Evolutionary conservation across 2,113 vertebrate species (phyloP).

Genomic region (Erythrolamprus reginae): DNA sequence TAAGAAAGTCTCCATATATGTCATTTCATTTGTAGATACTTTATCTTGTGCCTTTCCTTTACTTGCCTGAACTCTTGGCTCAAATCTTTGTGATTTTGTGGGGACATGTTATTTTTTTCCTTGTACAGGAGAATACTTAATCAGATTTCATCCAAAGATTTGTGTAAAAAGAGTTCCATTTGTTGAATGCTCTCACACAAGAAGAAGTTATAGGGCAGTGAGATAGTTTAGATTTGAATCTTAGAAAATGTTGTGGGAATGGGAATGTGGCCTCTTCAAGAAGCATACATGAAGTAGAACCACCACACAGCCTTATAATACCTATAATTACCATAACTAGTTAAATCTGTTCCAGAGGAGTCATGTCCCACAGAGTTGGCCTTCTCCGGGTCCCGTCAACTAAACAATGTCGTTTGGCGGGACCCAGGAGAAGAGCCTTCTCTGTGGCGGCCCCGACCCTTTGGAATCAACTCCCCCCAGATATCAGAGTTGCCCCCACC

Average conservation of each 20-base stretch:
- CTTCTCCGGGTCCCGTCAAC: too few relatives aligned
- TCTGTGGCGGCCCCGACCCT: too few relatives aligned
- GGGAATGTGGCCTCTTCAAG: neutral
- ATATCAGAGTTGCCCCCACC: too few relatives aligned
- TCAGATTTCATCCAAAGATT: neutral
- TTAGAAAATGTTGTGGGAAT: neutral
- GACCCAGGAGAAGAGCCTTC: too few relatives aligned
- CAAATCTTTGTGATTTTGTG: neutral
- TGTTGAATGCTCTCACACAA: neutral
- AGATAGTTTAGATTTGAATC: neutral
- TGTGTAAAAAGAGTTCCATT: neutral
- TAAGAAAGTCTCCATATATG: neutral
- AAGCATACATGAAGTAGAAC: neutral
- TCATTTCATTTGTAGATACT: neutral
- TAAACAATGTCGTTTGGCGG: too few relatives aligned
- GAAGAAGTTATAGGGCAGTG: neutral
- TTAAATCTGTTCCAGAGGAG: neutral
- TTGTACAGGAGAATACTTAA: neutral
- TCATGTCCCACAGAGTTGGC: too few relatives aligned
- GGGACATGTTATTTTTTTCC: neutral
- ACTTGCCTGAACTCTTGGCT: neutral
- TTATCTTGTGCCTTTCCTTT: neutral
- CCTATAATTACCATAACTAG: neutral
- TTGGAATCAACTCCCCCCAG: too few relatives aligned
- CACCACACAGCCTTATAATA: neutral